phyloP scores from a whole-genome alignment of 1,140 invertebrate species.

The Notospermus geniculatus region DNA sequence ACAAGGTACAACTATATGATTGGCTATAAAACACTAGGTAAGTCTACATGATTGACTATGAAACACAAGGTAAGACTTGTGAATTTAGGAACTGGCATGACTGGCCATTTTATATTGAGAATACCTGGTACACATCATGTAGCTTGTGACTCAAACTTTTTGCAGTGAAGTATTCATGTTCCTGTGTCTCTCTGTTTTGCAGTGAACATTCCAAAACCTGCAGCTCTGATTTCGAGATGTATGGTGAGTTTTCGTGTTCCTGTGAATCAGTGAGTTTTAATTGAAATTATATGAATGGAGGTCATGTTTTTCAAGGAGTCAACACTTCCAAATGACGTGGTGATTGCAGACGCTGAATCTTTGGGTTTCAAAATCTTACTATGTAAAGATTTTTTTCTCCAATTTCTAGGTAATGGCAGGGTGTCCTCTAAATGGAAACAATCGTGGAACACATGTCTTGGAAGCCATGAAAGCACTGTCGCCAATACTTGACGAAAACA shows the following conservation, averaged over 20 bases:
- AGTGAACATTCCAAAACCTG: conserved; percentile 56
- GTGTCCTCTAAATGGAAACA: conserved; percentile 63
- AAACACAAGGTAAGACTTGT: too few relatives aligned
- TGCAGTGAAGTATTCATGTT: not conserved
- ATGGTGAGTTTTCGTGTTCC: conserved; percentile 56
- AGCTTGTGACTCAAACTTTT: too few relatives aligned
- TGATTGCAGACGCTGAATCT: too few relatives aligned
- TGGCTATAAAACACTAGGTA: too few relatives aligned
- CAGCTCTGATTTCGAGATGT: conserved; percentile 65
- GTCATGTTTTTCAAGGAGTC: too few relatives aligned
- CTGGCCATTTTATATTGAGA: too few relatives aligned
- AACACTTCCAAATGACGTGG: too few relatives aligned
- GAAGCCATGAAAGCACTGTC: conserved; percentile 70
- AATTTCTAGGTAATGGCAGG: conserved; percentile 62
- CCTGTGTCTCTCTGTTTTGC: conserved; percentile 25
- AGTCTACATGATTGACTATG: too few relatives aligned
- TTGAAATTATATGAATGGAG: not conserved
- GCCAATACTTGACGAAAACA: conserved; percentile 64
- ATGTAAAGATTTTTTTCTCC: not conserved
- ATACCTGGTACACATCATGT: too few relatives aligned
- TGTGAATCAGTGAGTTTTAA: conserved; percentile 4
- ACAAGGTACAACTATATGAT: too few relatives aligned
- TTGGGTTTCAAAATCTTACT: not conserved
- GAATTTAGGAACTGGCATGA: not conserved
- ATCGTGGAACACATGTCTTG: conserved; percentile 70